These are phyloP conservation scores for Drosophila prolongata DNA, from an alignment of 2,888 invertebrate genomes.

Conservation along the genomic window DNA sequence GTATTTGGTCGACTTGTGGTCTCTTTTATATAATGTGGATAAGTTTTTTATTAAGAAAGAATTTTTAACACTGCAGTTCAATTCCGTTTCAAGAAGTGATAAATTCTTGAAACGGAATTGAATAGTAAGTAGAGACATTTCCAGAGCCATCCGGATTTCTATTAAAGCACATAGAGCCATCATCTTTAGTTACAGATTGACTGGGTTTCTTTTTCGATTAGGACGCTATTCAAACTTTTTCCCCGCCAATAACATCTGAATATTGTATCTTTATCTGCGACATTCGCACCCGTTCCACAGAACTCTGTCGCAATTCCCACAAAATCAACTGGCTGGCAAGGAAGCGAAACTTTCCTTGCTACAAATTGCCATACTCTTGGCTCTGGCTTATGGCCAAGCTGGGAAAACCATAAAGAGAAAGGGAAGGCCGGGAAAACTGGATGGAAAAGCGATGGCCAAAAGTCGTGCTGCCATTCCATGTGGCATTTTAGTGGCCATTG, in stretches of 20 bases:
- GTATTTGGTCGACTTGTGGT: no score
- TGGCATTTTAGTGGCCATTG: slow-evolving; percentile 69
- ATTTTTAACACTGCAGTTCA: no score
- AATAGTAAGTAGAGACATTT: no score
- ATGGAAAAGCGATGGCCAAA: slow-evolving; percentile 33
- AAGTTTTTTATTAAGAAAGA: no score
- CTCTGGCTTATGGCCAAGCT: slow-evolving; percentile 39
- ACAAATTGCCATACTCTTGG: slow-evolving; percentile 38
- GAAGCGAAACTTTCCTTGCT: slow-evolving; percentile 29
- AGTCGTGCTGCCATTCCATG: slow-evolving; percentile 56
- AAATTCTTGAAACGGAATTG: no score
- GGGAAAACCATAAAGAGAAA: slow-evolving; percentile 1
- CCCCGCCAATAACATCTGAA: slow-evolving; percentile 19
- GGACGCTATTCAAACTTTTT: slow-evolving; percentile 23
- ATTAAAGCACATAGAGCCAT: slow-evolving; percentile 2
- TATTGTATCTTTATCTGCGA: slow-evolving; percentile 34
- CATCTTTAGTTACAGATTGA: slow-evolving; percentile 12
- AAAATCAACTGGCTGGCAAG: slow-evolving; percentile 23
- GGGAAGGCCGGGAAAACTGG: slow-evolving; percentile 8
- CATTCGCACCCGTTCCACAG: slow-evolving; percentile 28
- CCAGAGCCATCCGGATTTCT: no score
- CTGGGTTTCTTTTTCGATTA: slow-evolving; percentile 9
- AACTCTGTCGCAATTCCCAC: slow-evolving; percentile 25
- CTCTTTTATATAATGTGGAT: no score
- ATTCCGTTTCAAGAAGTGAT: no score